Evolutionary conservation across 2,113 vertebrate species (phyloP).

Genomic region (Pollachius pollachius): DNA sequence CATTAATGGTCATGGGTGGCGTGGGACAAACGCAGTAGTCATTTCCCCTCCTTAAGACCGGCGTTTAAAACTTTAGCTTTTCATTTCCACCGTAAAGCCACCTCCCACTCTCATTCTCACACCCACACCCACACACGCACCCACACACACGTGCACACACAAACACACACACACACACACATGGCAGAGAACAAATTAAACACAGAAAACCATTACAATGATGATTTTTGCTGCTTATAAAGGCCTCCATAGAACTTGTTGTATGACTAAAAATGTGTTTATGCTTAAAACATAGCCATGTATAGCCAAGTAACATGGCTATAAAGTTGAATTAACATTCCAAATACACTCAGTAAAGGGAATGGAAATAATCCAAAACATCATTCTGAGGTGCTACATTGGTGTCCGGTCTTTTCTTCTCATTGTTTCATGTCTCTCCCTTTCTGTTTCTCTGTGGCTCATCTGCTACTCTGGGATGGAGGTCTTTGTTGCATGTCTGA

Average conservation of each 20-base stretch:
- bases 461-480: slow-evolving; percentile 64
- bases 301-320: slow-evolving; percentile 45
- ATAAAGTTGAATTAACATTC: slow-evolving; percentile 90
- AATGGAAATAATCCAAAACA: slow-evolving; percentile 71
- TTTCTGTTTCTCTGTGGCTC: slow-evolving; percentile 70
- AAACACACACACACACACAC: neutral
- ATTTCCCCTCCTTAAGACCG: slow-evolving; percentile 88
- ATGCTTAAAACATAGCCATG: no score
- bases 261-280: no score
- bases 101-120: neutral
- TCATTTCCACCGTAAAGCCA: slow-evolving; percentile 68
- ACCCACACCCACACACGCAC: neutral
- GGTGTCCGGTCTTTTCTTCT: slow-evolving; percentile 36
- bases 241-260: no score
- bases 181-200: no score
- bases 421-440: slow-evolving; percentile 12
- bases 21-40: slow-evolving; percentile 83
- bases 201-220: no score
- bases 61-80: slow-evolving; percentile 85
- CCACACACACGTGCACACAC: no score
- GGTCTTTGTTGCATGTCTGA: slow-evolving; percentile 77
- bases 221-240: no score
- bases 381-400: slow-evolving; percentile 70
- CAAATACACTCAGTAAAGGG: slow-evolving; percentile 91
- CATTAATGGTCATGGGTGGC: slow-evolving; percentile 86